Percentiles rank a stretch among this genome's conserved stretches.
Conservation (phyloP, 2,113 vertebrate species). For the Nicator chloris region DNA sequence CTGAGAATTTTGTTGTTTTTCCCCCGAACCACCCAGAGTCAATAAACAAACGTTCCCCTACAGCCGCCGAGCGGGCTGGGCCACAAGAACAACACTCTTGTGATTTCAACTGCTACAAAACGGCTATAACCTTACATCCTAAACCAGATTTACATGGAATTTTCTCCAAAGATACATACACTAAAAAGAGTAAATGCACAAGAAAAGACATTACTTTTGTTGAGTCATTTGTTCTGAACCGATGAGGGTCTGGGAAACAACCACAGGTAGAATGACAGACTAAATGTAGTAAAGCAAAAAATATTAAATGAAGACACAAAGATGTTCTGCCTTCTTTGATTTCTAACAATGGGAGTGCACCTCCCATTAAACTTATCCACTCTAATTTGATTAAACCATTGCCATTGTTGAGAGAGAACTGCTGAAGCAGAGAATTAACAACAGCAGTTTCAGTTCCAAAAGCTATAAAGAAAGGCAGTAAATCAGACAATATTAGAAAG, state of each 20-base stretch:
- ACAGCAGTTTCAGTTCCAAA: not conserved
- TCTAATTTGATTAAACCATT: not conserved
- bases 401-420: not conserved
- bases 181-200: not conserved
- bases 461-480: not conserved
- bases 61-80: fast-evolving
- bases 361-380: not conserved
- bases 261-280: not conserved
- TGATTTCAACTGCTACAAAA: not conserved
- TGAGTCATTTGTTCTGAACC: not conserved
- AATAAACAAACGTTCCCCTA: not conserved
- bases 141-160: not conserved
- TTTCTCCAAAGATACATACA: not conserved
- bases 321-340: not conserved
- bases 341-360: not conserved
- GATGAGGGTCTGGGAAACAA: not conserved
- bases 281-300: not conserved
- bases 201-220: not conserved
- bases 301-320: not conserved
- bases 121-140: not conserved
- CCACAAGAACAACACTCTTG: not conserved
- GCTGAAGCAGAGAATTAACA: not conserved
- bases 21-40: fast-evolving
- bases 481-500: not conserved
- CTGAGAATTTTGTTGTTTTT: not conserved